Percentiles rank a stretch among this genome's conserved stretches.
phyloP scores from a whole-genome alignment of 2,888 invertebrate species.

The Hydroisotoma schaefferi region DNA sequence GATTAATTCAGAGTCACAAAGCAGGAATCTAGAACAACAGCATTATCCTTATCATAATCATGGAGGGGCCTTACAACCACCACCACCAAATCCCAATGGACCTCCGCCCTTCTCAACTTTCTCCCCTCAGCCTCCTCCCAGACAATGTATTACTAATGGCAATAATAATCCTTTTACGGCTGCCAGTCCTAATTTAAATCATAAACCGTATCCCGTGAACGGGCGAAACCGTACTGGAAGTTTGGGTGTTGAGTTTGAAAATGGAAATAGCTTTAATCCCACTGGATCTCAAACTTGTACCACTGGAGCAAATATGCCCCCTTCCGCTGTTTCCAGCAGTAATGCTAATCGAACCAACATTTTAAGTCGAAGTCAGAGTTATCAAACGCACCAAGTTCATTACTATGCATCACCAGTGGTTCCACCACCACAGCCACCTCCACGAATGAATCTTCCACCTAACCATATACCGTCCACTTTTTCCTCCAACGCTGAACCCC shows the following conservation, averaged over 20 bases:
- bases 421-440: conserved; percentile 13
- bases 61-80: conserved; percentile 2
- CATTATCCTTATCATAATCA: conserved; percentile 20
- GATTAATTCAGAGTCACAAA: no score
- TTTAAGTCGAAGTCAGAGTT: conserved; percentile 17
- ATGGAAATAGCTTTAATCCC: conserved; percentile 10
- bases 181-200: conserved; percentile 35
- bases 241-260: conserved; percentile 34
- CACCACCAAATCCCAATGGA: conserved; percentile 24
- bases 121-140: conserved; percentile 31
- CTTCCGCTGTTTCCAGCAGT: conserved; percentile 9
- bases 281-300: neutral
- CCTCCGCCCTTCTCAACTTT: conserved; percentile 33
- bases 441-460: neutral
- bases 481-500: conserved; percentile 6
- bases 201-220: conserved; percentile 1
- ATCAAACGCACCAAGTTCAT: conserved; percentile 27
- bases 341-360: conserved; percentile 16
- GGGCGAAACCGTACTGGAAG: conserved; percentile 16
- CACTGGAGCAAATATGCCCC: conserved; percentile 6
- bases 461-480: neutral
- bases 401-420: conserved; percentile 44
- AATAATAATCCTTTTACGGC: conserved; percentile 22
- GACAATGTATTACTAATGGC: conserved; percentile 16
- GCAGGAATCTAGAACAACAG: conserved; percentile 10